Evolutionary conservation across 2,888 invertebrate genomes (phyloP), one percentile per base, ranked within the genome.

Genomic region (Petrolisthes cinctipes): DNA sequence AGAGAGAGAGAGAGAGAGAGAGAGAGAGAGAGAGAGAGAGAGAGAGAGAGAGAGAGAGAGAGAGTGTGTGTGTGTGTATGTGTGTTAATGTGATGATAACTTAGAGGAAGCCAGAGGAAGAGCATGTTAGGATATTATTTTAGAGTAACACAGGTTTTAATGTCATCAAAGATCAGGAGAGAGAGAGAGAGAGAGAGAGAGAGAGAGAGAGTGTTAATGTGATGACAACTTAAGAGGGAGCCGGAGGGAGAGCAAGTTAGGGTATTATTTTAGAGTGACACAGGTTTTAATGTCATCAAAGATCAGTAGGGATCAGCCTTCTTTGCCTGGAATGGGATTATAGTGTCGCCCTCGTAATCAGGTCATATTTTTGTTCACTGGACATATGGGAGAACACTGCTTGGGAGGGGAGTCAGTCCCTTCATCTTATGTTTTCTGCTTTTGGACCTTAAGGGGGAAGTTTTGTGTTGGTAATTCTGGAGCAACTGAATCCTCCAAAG

Each of bases 121-220:
- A n/a, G n/a, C n/a, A n/a, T n/a, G 7, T 61, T 61, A 14, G 61
- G 6, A 61, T 9, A 61, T 61, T 61, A 61, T 61, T 61, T 6
- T 9, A 14, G 14, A 61, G 61, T 61, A 14, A 61, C 14, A 6
- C 61, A 9, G 61, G 7, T 61, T 61, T 61, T 61, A 14, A 61
- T 9, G 14, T 61, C 61, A 61, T 14, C 61, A 14, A 14, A 14
- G 61, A 61, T 61, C 7, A 61, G 61, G 6, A 61, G 61, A 9
- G 61, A 61, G 61, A 61, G 61, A 61, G 61, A 61, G 61, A 61
- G 61, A 61, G 61, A 61, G 61, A 61, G 61, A 61, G 61, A 61
- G 61, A 61, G 61, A 61, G 61, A 61, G 61, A 61, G 61, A 61
- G 61, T 9, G 61, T 61, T 14, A 61, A 9, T 6, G 7, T 9